Evolutionary conservation across 53 echinoderm and acorn worm genomes (phyloP), one percentile per base, ranked within the genome.

Genomic region (Henricia sp.): DNA sequence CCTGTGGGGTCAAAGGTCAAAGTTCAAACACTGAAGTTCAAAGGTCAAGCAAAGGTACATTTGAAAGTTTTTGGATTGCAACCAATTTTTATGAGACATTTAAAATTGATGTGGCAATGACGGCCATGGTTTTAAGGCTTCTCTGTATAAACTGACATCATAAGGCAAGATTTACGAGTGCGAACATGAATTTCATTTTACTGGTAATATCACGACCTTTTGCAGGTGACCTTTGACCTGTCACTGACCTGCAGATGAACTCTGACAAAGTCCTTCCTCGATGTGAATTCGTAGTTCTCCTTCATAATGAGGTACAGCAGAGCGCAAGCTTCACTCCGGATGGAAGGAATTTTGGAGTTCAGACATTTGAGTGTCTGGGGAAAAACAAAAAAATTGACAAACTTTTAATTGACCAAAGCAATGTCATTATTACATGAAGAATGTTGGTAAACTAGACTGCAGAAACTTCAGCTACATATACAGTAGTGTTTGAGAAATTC

Each of bases 251-350:
- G 99, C 37, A 99, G 68, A 55, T 94, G 94, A 25, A 95, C 94
- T 64, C 99, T 88, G 84, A 95, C 92, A 89, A 99, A 99, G 52
- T 99, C 99, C 53, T 91, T 94, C 57, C 88, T 86, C 27, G 69
- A 34, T 0, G 91, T 99, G 85, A 86, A 92, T 48, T 99, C 99
- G 72, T 83, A 99, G 70, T 99, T 99, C 56, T 91, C 89, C 68
- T 92, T 99, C 99, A 99, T 99, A 37, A 99, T 84, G 9, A 99
- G 91, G 52, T 99, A 99, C 57, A 99, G 91, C 1, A 99, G 72
- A 21, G 94, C 99, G 27, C 99, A 99, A 20, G 99, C 92, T 52
- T 99, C 99, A 42, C 90, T 95, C 24, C 99, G 85, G 6, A 91
- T 92, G 33, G 86, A 83, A 25, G 78, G 78, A 21, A 95, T 77